These are phyloP conservation scores for Pachyramphus minor DNA, from an alignment of 2,113 vertebrate species.

Conservation along the genomic window DNA sequence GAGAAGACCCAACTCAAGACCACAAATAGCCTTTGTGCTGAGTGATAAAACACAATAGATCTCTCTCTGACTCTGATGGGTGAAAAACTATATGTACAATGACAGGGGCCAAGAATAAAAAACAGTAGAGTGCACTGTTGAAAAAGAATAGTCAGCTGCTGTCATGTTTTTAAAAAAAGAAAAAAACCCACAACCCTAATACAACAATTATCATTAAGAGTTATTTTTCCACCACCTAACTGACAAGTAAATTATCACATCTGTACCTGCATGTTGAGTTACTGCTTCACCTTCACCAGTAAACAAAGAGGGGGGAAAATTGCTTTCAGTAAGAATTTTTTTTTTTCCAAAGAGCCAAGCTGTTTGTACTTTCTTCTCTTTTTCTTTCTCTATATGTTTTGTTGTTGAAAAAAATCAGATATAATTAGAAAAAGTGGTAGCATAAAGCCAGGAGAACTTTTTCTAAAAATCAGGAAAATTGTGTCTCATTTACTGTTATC, in stretches of 20 bases:
- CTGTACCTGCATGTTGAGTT: constrained; percentile 54
- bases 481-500: neutral
- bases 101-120: neutral
- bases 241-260: constrained; percentile 41
- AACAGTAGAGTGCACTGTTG: constrained; percentile 36
- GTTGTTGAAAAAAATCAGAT: neutral
- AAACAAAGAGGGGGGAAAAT: constrained; percentile 16
- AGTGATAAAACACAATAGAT: neutral
- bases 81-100: neutral
- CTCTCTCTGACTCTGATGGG: neutral
- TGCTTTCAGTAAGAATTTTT: constrained; percentile 35
- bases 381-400: constrained; percentile 30
- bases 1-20: neutral
- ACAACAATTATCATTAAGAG: constrained; percentile 50
- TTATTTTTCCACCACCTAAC: constrained; percentile 28
- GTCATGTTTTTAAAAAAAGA: neutral
- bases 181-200: neutral
- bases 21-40: neutral
- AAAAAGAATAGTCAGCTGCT: constrained; percentile 27
- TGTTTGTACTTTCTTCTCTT: constrained; percentile 17
- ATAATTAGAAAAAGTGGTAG: neutral
- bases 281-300: constrained; percentile 30
- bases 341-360: constrained; percentile 27
- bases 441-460: neutral
- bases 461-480: neutral